Evolutionary conservation across 1,140 invertebrate species (phyloP), one percentile per base, ranked within the genome.

Genomic region (Belonocnema kinseyi): DNA sequence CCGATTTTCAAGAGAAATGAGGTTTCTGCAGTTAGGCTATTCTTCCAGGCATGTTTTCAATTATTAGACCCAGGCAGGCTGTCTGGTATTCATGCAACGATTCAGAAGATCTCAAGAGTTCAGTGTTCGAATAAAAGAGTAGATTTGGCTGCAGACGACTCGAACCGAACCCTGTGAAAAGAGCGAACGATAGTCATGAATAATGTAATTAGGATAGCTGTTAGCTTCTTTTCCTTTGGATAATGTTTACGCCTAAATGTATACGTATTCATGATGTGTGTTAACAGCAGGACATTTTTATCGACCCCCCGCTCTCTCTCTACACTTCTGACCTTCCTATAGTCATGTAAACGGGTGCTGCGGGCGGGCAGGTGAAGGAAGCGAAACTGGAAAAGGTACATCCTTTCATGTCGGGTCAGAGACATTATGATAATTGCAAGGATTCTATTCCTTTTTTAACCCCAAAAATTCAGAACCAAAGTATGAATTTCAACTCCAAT

Each of bases 361-460:
- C 89, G 89, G 89, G 89, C 85, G 86, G 81, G 70, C 89, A 90
- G 89, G 86, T 91, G 88, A 88, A 84, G 82, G 79, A 86, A 87
- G 84, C 84, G 78, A 81, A 71, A 76, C 56, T 77, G 78, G 79
- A 84, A 87, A 86, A 83, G 80, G 75, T 81, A 83, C 81, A 87
- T 87, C 81, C 85, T 86, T 83, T 78, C 84, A n/a, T 16, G 50
- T 50, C 50, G n/a, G 50, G n/a, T 71, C 76, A 58, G 58, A 72
- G 17, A 21, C 78, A 72, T 72, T 82, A 85, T 83, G 80, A 79
- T 85, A 83, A 83, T 80, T 75, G 74, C 26, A 46, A 13, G 40
- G 61, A 78, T 77, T 80, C 58, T 74, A n/a, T 51, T 21, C 19
- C 17, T 70, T 17, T 5, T 75, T 21, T 51, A 21, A 52, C 19